These are phyloP conservation scores for Pollicipes pollicipes DNA, from an alignment of 1,140 invertebrate species.

Conservation along the genomic window DNA sequence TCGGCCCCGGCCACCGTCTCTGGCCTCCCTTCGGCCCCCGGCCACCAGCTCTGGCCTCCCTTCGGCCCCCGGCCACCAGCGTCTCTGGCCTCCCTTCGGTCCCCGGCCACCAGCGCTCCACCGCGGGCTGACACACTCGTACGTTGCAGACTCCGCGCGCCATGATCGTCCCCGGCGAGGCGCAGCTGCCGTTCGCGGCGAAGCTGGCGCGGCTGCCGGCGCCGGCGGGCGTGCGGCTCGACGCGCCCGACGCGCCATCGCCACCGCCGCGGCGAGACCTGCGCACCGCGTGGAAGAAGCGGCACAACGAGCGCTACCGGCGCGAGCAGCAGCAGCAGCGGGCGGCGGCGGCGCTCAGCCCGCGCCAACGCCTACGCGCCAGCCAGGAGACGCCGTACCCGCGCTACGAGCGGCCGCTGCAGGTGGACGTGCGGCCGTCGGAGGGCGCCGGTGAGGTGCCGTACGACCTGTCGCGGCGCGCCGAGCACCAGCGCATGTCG, in stretches of 20 bases:
- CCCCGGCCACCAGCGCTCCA: no score
- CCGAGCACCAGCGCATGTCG: background rate
- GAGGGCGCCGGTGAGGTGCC: background rate
- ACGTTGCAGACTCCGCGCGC: background rate
- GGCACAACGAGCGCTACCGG: background rate
- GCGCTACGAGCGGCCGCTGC: background rate
- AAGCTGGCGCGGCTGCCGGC: background rate
- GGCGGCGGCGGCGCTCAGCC: no score
- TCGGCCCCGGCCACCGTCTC: no score
- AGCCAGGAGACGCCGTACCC: background rate
- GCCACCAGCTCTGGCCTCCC: no score
- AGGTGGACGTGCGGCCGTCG: background rate
- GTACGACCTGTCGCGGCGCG: background rate
- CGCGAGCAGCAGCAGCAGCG: conserved; percentile 1
- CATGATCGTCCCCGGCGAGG: background rate
- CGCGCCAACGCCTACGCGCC: no score
- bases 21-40: no score
- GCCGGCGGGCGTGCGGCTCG: background rate
- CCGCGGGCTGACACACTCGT: no score
- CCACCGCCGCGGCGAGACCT: background rate
- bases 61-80: no score
- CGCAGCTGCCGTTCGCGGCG: background rate
- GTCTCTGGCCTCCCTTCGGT: no score
- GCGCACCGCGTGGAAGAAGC: background rate
- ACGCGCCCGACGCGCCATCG: no score